Evolutionary conservation across 2,888 invertebrate species (phyloP), one percentile per base, ranked within the genome.

Genomic region (Panzeria rudis): DNA sequence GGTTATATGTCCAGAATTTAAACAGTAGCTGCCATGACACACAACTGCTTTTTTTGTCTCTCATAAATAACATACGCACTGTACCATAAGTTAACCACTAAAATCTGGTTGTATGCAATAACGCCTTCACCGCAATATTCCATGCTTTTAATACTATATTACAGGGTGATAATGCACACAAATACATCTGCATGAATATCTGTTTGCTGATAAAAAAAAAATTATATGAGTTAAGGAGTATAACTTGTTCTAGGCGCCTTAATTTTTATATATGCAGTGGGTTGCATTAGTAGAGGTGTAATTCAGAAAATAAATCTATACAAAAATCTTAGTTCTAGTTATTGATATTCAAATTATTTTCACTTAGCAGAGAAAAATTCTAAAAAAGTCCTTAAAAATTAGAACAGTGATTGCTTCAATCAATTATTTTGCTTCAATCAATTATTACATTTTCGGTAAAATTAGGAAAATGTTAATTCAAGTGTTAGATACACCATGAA

Each of bases 41-140:
- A 71, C 61, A 83, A 73, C 73, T 59, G 73, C 69, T 41, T 62
- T 85, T n/a, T 73, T 64, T 82, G 69, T 64, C 25, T 59, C 73
- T 82, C 85, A 85, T 85, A 85, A 85, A 85, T 85, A 79, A 85
- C 81, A 79, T 35, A 84, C 69, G 75, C 77, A 81, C 72, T 50
- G 81, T 62, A 82, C 84, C 87, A 86, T 86, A 86, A 84, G 84
- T 83, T 84, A 83, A 86, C 84, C 86, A 86, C 79, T 78, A 81
- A 86, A 87, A 87, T 86, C 81, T 84, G 86, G 84, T 83, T 87
- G 84, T 82, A 86, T 84, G 86, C 87, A 86, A 87, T 83, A 86
- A 86, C 87, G 86, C 86, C 87, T 86, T 77, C 72, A 77, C 78
- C 83, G 66, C 86, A 85, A 73, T 75, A 69, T 82, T 71, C 78